These are phyloP conservation scores for Phalacrocorax aristotelis DNA, from an alignment of 2,113 vertebrate species.

Conservation along the genomic window DNA sequence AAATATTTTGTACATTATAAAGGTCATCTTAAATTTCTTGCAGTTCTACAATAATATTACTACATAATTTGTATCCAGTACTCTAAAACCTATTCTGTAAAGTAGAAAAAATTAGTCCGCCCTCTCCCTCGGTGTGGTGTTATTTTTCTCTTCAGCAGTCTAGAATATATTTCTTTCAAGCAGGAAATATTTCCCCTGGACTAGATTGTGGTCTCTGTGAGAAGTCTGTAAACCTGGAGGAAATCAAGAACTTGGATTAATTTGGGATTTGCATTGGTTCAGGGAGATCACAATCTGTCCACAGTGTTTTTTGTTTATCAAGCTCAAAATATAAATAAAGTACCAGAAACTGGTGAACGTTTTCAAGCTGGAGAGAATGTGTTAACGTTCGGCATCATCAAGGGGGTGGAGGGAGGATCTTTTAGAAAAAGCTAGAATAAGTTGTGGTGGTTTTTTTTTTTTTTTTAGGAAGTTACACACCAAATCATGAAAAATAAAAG, in stretches of 20 bases:
- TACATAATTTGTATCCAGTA: conserved; percentile 47
- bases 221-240: background rate
- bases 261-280: background rate
- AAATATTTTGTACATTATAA: conserved; percentile 75
- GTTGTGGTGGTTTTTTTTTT: too few relatives aligned
- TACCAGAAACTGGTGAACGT: background rate
- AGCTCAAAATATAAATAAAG: background rate
- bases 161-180: background rate
- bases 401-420: background rate
- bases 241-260: background rate
- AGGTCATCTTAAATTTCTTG: conserved; percentile 54
- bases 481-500: background rate
- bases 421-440: background rate
- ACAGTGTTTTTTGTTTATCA: background rate
- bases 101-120: conserved; percentile 32
- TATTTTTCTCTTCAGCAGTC: background rate
- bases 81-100: conserved; percentile 43
- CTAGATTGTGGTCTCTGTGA: background rate
- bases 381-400: background rate
- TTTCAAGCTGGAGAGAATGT: background rate
- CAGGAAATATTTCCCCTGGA: background rate
- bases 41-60: conserved; percentile 56
- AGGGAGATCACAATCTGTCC: background rate
- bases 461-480: background rate
- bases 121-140: background rate